Conservation (phyloP, 2,797 vertebrate species). For the Schizopygopsis malacanthus region DNA sequence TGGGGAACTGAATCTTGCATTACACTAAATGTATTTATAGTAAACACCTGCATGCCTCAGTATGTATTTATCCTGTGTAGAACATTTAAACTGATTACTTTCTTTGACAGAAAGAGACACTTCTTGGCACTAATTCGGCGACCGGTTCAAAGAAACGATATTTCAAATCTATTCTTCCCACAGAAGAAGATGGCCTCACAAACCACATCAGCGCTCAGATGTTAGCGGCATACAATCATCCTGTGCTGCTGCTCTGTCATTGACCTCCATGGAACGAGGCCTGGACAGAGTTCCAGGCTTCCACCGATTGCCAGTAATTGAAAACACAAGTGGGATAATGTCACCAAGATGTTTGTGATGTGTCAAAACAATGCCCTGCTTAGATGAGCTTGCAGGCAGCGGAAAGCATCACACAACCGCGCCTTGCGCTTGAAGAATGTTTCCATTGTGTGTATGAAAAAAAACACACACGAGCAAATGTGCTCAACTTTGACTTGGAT, state of each 20-base stretch:
- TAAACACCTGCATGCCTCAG: slow-evolving; percentile 11
- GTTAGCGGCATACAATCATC: slow-evolving; percentile 48
- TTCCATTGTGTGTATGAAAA: slow-evolving; percentile 52
- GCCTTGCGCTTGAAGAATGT: slow-evolving; percentile 40
- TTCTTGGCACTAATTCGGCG: neutral
- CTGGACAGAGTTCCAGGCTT: slow-evolving; percentile 52
- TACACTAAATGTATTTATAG: slow-evolving; percentile 4
- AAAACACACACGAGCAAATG: slow-evolving; percentile 46
- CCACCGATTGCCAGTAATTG: slow-evolving; percentile 60
- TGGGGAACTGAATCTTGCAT: neutral
- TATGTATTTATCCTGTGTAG: neutral
- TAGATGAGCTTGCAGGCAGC: slow-evolving; percentile 24
- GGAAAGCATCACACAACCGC: slow-evolving; percentile 17
- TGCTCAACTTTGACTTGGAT: slow-evolving; percentile 46
- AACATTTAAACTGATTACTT: slow-evolving; percentile 1
- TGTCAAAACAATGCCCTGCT: slow-evolving; percentile 65
- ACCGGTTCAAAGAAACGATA: slow-evolving; percentile 13
- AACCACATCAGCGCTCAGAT: slow-evolving; percentile 61
- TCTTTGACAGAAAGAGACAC: neutral
- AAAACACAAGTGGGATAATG: slow-evolving; percentile 68
- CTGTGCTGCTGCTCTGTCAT: slow-evolving; percentile 48
- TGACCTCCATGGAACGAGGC: slow-evolving; percentile 56
- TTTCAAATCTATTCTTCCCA: slow-evolving; percentile 36
- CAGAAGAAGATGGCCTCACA: slow-evolving; percentile 26
- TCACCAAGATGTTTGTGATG: slow-evolving; percentile 67